Evolutionary conservation across 2,113 vertebrate genomes (phyloP), one percentile per base, ranked within the genome.

Genomic region (Dicaeum eximium): DNA sequence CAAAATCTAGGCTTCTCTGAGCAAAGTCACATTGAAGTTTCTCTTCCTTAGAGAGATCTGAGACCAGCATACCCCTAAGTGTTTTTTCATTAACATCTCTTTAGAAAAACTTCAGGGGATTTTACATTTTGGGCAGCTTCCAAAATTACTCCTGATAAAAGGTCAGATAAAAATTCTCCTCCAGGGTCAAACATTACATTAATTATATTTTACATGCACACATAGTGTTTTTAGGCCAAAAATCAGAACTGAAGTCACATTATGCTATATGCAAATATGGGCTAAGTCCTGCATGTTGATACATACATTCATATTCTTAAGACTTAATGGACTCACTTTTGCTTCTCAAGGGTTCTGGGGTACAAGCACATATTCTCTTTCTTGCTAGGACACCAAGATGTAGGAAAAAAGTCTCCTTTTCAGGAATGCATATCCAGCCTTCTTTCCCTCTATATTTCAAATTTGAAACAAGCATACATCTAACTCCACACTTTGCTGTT

Each of bases 121-220:
- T 96, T 80, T 88, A 77, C 38, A 90, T 77, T 86, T 86, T 88
- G 88, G 80, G 92, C 64, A 95, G 60, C 80, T 88, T 95, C 91
- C 94, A 93, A 90, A 94, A 80, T 80, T 80, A 86, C 72, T 88
- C 64, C 56, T 67, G 64, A 80, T 84, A 93, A 97, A 97, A 97
- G 95, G 96, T 96, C 95, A 97, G 10, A 94, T 71, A 86, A 86
- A 90, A 95, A 84, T 92, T 91, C 65, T 91, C 80, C 94, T 72
- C 75, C 78, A 78, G 88, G 93, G 86, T 70, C 67, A 72, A 67
- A 74, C 80, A 84, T 86, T 88, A 96, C 88, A 94, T 95, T 97
- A 96, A 95, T 95, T 88, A 80, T 71, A 88, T 91, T 95, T 93
- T 92, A 92, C 92, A 96, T 92, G 92, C 88, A 92, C 86, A 84